Evolutionary conservation across 2,797 vertebrate genomes (phyloP).

Genomic region (Delichon dasypus): DNA sequence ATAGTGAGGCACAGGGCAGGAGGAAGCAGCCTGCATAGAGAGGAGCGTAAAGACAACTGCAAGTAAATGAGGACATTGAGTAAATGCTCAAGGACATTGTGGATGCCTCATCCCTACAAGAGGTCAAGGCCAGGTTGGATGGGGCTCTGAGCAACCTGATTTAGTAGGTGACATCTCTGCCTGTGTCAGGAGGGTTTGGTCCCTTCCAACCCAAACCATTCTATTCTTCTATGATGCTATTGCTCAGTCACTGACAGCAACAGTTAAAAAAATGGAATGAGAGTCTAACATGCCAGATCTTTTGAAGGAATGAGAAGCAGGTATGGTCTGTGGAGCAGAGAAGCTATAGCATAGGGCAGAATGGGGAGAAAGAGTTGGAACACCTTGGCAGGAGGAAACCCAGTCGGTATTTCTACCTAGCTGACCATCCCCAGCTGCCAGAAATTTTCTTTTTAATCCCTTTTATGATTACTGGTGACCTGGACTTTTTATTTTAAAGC

Average conservation of each 20-base stretch:
- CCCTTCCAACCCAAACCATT: not conserved
- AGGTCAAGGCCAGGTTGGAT: not conserved
- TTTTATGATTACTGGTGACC: not conserved
- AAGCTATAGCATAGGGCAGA: not conserved
- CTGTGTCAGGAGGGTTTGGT: not conserved
- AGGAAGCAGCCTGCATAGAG: not conserved
- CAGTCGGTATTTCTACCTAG: not conserved
- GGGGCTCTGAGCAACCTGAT: not conserved
- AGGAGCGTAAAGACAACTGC: not conserved
- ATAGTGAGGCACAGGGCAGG: rapidly evolving
- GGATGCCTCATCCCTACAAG: not conserved
- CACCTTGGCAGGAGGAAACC: not conserved
- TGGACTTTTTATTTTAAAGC: not conserved
- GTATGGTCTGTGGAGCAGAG: not conserved
- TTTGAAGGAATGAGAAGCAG: not conserved
- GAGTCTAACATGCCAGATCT: not conserved
- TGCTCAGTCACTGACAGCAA: not conserved
- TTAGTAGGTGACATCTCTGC: not conserved
- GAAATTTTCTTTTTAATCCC: not conserved
- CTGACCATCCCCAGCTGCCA: not conserved
- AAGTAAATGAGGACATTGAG: not conserved
- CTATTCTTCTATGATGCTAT: not conserved
- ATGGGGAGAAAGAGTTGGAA: not conserved
- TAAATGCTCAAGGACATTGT: not conserved
- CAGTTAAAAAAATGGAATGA: not conserved